Percentiles rank a stretch among this genome's conserved stretches.
These are phyloP conservation scores for Dipus sagitta DNA, from an alignment of 2,797 vertebrate genomes.

Conservation along the genomic window DNA sequence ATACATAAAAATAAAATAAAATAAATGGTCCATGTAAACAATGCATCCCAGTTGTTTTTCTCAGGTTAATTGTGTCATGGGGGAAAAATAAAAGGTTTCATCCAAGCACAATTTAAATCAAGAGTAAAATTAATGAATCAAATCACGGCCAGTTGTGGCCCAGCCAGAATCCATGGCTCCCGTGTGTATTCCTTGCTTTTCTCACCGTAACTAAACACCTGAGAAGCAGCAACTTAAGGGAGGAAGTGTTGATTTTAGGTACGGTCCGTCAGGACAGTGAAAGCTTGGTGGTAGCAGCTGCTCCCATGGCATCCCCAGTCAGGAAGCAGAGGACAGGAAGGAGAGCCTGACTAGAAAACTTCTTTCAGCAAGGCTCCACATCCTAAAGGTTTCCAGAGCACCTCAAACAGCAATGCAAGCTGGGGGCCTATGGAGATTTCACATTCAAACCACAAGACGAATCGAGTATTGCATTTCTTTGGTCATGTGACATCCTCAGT, in stretches of 20 bases:
- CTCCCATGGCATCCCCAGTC: too few relatives aligned
- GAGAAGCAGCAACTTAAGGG: background rate
- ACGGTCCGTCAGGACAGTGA: background rate
- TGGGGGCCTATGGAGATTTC: background rate
- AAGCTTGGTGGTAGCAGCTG: background rate
- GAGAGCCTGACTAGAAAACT: background rate
- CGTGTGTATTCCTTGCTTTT: background rate
- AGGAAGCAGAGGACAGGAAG: background rate
- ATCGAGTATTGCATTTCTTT: background rate
- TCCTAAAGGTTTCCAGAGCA: background rate
- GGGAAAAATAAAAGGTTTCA: background rate
- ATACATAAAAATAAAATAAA: too few relatives aligned
- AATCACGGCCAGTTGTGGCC: background rate
- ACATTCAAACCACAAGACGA: background rate
- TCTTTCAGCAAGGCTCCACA: background rate
- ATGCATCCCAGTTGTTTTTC: background rate
- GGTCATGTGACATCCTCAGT: background rate
- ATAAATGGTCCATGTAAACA: background rate
- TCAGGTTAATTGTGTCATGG: background rate
- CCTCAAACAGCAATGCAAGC: background rate
- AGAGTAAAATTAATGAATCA: background rate
- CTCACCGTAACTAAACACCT: background rate
- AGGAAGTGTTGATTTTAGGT: too few relatives aligned
- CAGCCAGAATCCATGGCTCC: background rate
- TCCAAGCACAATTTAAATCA: constrained; percentile 20